Conservation (phyloP, 2,888 invertebrate genomes). For the Cheilosia vernalis region DNA sequence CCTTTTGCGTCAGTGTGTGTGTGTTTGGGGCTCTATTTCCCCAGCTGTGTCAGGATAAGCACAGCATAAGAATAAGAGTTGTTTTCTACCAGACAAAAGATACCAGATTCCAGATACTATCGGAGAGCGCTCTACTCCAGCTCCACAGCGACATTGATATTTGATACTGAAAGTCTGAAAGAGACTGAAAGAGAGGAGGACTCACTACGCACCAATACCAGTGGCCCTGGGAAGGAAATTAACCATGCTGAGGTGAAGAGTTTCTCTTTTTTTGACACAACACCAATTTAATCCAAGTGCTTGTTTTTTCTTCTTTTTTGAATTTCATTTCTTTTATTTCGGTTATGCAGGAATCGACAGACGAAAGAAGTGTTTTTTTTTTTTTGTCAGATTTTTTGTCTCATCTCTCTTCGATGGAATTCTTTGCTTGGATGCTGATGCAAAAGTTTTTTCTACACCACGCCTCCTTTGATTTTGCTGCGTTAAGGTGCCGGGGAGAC, state of each 20-base stretch:
- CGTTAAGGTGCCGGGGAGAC: conserved; percentile 20
- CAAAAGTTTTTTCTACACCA: conserved; percentile 65
- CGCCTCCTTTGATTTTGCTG: conserved; percentile 67
- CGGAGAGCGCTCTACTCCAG: conserved; percentile 12
- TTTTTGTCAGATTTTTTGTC: conserved; percentile 55
- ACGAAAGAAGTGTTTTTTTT: conserved; percentile 43
- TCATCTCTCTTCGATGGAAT: conserved; percentile 62
- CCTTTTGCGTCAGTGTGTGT: background rate
- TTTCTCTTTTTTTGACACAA: conserved; percentile 48
- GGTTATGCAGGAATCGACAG: conserved; percentile 61
- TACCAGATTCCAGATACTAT: background rate
- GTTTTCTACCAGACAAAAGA: no score
- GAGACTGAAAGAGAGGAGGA: conserved; percentile 44
- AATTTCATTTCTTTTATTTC: conserved; percentile 32
- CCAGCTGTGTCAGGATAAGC: conserved; percentile 48
- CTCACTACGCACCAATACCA: background rate
- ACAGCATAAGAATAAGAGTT: no score
- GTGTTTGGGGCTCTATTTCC: conserved; percentile 40
- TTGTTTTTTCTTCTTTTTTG: conserved; percentile 10
- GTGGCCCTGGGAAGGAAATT: no score
- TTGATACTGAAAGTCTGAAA: no score
- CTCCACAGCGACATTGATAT: no score
- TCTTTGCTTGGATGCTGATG: conserved; percentile 66
- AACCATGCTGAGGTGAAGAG: conserved; percentile 25
- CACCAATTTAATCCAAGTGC: conserved; percentile 44